A percentile compares a stretch with the other conserved stretches of the same genome.
Conservation (phyloP, 2,888 invertebrate genomes). For the Pseudanteris insignis region DNA sequence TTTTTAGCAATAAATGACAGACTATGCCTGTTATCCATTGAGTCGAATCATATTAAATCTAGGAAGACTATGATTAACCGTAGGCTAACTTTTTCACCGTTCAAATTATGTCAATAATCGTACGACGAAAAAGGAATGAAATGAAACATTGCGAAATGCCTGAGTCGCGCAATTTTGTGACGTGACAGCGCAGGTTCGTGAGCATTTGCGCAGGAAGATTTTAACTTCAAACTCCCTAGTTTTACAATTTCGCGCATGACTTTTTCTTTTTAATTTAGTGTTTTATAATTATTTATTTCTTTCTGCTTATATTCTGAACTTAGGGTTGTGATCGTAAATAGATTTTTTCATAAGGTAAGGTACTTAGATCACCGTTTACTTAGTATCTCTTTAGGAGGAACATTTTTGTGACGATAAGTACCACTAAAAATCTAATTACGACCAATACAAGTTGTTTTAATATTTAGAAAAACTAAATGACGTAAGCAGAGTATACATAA, state of each 20-base stretch:
- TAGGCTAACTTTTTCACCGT: slow-evolving; percentile 57
- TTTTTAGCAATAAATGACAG: too few species aligned
- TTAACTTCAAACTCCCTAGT: slow-evolving; percentile 8
- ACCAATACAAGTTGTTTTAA: slow-evolving; percentile 3
- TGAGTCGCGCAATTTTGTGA: slow-evolving; percentile 13
- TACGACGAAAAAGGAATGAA: slow-evolving; percentile 14
- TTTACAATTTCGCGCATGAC: slow-evolving; percentile 18
- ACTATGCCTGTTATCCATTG: too few species aligned
- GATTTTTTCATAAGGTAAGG: slow-evolving; percentile 12
- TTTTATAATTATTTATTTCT: background rate
- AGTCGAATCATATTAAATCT: slow-evolving; percentile 54
- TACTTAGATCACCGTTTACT: slow-evolving; percentile 13
- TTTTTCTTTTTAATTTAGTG: slow-evolving; percentile 1
- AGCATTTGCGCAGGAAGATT: slow-evolving; percentile 17
- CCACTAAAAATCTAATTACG: slow-evolving; percentile 8
- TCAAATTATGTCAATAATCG: slow-evolving; percentile 2
- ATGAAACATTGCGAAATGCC: slow-evolving; percentile 15
- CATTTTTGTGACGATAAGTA: slow-evolving; percentile 29
- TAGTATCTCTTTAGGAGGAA: slow-evolving; percentile 21
- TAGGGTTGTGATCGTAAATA: background rate
- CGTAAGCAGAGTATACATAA: slow-evolving; percentile 52
- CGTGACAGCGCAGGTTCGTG: slow-evolving; percentile 18
- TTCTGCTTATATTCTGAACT: background rate
- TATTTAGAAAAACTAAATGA: slow-evolving; percentile 48
- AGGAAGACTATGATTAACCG: slow-evolving; percentile 67